These are phyloP conservation scores for Microctenopoma steveboyesi DNA, from an alignment of 2,797 vertebrate genomes.

Conservation along the genomic window DNA sequence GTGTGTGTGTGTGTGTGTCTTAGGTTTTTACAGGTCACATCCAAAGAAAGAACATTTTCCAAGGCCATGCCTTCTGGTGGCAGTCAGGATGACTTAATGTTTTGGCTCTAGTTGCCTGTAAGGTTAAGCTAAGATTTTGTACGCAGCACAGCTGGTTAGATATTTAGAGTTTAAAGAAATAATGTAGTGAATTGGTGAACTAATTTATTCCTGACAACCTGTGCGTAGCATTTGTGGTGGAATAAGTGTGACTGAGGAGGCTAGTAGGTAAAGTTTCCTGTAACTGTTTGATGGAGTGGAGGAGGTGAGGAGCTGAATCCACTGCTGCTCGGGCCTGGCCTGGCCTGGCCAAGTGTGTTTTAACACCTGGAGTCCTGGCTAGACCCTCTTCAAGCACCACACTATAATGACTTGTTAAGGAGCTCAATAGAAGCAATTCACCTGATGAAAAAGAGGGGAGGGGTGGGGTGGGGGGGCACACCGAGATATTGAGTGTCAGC, in stretches of 20 bases:
- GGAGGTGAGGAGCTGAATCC: conserved; percentile 39
- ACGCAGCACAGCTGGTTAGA: neutral
- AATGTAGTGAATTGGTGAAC: neutral
- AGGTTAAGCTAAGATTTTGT: neutral
- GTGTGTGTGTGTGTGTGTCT: neutral
- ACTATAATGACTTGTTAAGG: conserved; percentile 70
- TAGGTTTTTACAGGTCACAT: neutral
- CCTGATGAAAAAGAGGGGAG: conserved; percentile 62
- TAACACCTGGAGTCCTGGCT: conserved; percentile 75
- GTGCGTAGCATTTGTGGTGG: neutral
- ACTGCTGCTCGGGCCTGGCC: conserved; percentile 30
- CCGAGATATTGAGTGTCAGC: conserved; percentile 71
- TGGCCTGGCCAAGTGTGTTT: conserved; percentile 57
- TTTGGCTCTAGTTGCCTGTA: neutral
- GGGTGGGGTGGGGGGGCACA: conserved; percentile 24
- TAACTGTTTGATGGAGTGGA: conserved; percentile 13
- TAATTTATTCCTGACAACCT: neutral
- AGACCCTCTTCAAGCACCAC: conserved; percentile 51
- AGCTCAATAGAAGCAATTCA: conserved; percentile 70
- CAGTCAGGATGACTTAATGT: neutral
- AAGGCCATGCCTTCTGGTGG: neutral
- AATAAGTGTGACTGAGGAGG: conserved; percentile 4
- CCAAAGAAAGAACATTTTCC: neutral
- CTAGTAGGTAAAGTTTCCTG: conserved; percentile 13
- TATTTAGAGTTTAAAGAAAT: conserved; percentile 5